Evolutionary conservation across 2,797 vertebrate genomes (phyloP).

Genomic region (Vireo griseus): DNA sequence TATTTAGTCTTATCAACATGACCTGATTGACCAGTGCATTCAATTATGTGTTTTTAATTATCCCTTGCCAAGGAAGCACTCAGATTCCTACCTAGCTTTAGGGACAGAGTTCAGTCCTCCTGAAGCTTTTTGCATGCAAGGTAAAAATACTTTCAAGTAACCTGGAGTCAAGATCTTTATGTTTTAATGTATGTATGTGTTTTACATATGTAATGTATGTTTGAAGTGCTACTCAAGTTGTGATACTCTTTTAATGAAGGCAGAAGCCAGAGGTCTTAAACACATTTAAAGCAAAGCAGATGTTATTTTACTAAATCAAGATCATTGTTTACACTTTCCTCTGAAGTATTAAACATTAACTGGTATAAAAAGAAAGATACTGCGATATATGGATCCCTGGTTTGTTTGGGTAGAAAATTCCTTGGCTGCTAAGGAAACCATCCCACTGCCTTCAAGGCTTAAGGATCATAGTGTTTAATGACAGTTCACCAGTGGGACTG

Average conservation of each 20-base stretch:
- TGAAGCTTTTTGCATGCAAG: not conserved
- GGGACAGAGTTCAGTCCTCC: not conserved
- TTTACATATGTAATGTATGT: accelerated
- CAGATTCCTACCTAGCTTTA: not conserved
- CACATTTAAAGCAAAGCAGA: slow-evolving; percentile 13
- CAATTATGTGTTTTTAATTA: not conserved
- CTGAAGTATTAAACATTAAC: not conserved
- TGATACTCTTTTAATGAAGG: not conserved
- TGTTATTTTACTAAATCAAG: slow-evolving; percentile 23
- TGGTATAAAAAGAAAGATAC: not conserved
- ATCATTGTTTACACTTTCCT: not conserved
- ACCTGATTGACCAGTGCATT: not conserved
- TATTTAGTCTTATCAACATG: not conserved
- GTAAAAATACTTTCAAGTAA: not conserved
- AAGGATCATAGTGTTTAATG: not conserved
- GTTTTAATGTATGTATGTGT: not conserved
- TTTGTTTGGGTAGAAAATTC: slow-evolving; percentile 22
- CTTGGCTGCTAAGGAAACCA: not conserved
- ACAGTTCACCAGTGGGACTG: not conserved
- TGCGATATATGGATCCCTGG: not conserved
- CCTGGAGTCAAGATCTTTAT: not conserved
- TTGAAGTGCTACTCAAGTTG: not conserved
- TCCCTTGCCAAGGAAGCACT: not conserved
- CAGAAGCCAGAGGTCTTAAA: not conserved
- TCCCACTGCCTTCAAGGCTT: not conserved